Conservation (phyloP, 2,113 vertebrate species). For the Bufo gargarizans region DNA sequence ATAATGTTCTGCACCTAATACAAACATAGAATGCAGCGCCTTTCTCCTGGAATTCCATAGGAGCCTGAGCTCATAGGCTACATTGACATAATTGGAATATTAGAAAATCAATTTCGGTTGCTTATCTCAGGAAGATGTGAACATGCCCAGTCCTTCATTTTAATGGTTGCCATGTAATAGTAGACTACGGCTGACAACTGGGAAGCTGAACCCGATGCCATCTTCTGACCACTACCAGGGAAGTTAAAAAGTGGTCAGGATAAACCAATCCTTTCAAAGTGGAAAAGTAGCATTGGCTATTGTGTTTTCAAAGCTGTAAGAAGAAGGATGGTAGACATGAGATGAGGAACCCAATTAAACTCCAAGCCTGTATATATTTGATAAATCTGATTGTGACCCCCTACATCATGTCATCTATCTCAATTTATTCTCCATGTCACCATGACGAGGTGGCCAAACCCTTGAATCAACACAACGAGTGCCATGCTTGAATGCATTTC, state of each 20-base stretch:
- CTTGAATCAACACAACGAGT: not conserved
- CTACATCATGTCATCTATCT: not conserved
- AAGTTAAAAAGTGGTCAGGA: no score
- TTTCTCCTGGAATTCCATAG: no score
- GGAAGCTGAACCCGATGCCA: no score
- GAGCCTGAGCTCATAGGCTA: no score
- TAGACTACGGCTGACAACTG: no score
- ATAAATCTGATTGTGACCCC: not conserved
- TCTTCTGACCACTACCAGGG: no score
- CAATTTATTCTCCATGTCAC: not conserved
- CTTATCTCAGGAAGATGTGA: not conserved
- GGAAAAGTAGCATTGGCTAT: not conserved
- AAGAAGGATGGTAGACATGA: no score
- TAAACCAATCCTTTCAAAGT: not conserved
- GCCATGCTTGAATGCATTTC: not conserved
- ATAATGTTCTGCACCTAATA: no score
- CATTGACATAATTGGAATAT: no score
- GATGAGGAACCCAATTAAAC: not conserved
- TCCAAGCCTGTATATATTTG: not conserved
- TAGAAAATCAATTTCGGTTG: no score
- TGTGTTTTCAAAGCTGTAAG: no score
- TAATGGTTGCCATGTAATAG: not conserved
- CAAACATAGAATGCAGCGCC: no score
- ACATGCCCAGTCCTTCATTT: not conserved
- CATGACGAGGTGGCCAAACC: not conserved